A percentile compares a stretch with the other conserved stretches of the same genome.
Evolutionary conservation across 2,797 vertebrate species (phyloP).

Genomic region (Melanotaenia boesemani): DNA sequence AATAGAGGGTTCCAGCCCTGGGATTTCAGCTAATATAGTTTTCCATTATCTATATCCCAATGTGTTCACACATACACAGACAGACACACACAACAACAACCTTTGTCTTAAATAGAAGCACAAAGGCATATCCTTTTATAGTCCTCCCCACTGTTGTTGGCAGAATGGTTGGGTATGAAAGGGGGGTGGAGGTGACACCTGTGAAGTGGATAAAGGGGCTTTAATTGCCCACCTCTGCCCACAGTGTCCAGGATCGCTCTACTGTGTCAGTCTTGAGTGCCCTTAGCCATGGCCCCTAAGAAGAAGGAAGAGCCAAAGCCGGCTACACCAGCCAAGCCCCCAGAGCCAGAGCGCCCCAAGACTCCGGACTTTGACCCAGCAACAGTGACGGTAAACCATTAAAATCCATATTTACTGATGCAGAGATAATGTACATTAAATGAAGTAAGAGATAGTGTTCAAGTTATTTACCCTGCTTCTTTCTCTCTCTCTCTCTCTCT

Average conservation of each 20-base stretch:
- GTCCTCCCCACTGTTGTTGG: conserved; percentile 82
- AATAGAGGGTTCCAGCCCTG: conserved; percentile 22
- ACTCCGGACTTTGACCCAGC: conserved; percentile 90
- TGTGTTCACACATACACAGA: conserved; percentile 52
- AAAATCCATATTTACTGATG: not conserved
- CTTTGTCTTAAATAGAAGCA: conserved; percentile 92
- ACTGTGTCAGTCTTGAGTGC: conserved; percentile 39
- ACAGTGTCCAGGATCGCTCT: conserved; percentile 50
- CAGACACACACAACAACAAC: conserved; percentile 58
- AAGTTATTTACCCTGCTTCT: too few relatives aligned
- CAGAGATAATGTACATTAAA: not conserved
- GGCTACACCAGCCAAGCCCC: conserved; percentile 78
- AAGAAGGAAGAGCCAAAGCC: conserved; percentile 95
- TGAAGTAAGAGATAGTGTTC: too few relatives aligned
- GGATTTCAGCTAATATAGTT: conserved; percentile 48
- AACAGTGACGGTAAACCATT: conserved; percentile 86
- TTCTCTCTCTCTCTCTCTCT: too few relatives aligned
- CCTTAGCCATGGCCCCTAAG: conserved; percentile 90
- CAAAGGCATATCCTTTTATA: conserved; percentile 91
- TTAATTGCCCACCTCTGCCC: conserved; percentile 50
- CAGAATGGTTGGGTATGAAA: conserved; percentile 50
- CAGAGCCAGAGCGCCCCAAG: conserved; percentile 88
- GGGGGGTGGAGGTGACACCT: conserved; percentile 74
- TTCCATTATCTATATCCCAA: conserved; percentile 40
- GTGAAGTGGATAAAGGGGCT: conserved; percentile 78